A percentile compares a stretch with the other conserved stretches of the same genome.
phyloP scores from a whole-genome alignment of 2,113 vertebrate genomes.

The Eidolon helvum region DNA sequence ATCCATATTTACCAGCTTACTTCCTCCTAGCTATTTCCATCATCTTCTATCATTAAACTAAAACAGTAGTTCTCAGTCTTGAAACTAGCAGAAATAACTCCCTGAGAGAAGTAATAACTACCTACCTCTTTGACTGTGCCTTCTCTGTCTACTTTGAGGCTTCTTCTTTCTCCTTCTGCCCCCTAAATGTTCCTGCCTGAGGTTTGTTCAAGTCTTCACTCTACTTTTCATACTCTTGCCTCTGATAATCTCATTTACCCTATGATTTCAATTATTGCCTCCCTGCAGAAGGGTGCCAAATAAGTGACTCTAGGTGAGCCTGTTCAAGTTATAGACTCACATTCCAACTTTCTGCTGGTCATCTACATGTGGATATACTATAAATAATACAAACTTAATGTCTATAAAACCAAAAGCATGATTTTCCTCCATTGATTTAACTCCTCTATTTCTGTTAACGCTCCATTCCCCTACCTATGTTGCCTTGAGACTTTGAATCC shows the following conservation, averaged over 20 bases:
- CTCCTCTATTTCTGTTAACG: not conserved
- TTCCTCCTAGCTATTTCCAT: slow-evolving; percentile 64
- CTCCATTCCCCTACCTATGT: not conserved
- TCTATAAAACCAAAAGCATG: not conserved
- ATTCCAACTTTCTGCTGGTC: not conserved
- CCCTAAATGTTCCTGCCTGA: slow-evolving; percentile 41
- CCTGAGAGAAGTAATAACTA: slow-evolving; percentile 61
- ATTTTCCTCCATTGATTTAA: not conserved
- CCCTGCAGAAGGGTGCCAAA: not conserved
- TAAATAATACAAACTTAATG: not conserved
- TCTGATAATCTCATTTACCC: slow-evolving; percentile 38
- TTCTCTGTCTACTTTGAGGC: slow-evolving; percentile 66
- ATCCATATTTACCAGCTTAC: slow-evolving; percentile 63
- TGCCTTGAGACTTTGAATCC: not conserved
- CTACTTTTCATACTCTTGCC: slow-evolving; percentile 16
- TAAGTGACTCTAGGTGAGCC: not conserved
- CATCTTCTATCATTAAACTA: slow-evolving; percentile 67
- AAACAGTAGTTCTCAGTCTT: slow-evolving; percentile 59
- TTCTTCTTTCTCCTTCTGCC: slow-evolving; percentile 28
- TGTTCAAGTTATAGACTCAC: not conserved
- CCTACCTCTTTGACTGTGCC: slow-evolving; percentile 18
- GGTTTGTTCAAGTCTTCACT: slow-evolving; percentile 30
- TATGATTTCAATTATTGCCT: not conserved
- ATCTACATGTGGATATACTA: not conserved
- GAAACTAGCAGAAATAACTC: slow-evolving; percentile 65